Base-by-base conservation (phyloP, 1,140 invertebrate genomes). In the Nomia melanderi region DNA sequence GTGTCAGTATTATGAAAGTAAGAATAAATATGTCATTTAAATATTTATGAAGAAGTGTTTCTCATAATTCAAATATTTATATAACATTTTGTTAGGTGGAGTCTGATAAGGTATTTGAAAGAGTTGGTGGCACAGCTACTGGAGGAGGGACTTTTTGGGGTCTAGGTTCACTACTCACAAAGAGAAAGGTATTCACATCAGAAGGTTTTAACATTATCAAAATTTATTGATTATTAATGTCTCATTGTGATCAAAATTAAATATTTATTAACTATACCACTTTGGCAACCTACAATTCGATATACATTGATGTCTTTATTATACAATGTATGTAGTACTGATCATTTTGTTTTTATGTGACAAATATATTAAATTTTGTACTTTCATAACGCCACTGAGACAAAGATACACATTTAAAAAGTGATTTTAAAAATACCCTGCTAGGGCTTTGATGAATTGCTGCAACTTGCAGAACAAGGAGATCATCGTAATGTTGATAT, bases 81-180 rank as follows among this genome's bases (percentile, higher is more conserved):
- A 36, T 47, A 74, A 69, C 74, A 80, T 66, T 90, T 66, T 74
- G 0, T 23, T 83, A 96, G 95, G 95, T 96, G 14, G 94, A 96
- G 82, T 94, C 94, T n/a, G 95, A 96, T 83, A 93, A 94, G 73
- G 92, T 93, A 63, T 96, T 94, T 92, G 94, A 95, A 86, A 92
- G 96, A 86, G 94, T 96, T 76, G 95, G 95, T 50, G 96, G 96
- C 20, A 96, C 96, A 53, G 95, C 96, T 17, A 95, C 95, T 69
- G 96, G 96, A 71, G 96, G 96, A 39, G 96, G 95, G 23, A 96
- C 96, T 44, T 96, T 96, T 90, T 96, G 95, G 95, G 96, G 96
- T 39, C 89, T 97, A 31, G 96, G 96, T n/a, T 94, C 94, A 9
- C 89, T 96, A 14, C 90, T 96, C 0, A 96, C 96, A 2, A 94